Percentiles rank a stretch among this genome's conserved stretches.
Conservation (phyloP, 2,888 invertebrate genomes). For the Acrobasis suavella region DNA sequence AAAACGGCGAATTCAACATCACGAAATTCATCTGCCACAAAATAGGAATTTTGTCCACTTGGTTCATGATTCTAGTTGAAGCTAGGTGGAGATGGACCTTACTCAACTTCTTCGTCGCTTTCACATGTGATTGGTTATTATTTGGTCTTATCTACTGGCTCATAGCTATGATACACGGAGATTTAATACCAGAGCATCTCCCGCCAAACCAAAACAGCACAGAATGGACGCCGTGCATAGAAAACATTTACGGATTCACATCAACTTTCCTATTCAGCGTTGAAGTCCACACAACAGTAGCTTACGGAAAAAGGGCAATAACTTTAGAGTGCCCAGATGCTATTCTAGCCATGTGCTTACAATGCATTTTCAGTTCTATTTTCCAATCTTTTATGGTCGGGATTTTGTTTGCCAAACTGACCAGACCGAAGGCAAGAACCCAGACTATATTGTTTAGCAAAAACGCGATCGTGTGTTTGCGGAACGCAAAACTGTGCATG, state of each 20-base stretch:
- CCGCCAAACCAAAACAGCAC: slow-evolving; percentile 76
- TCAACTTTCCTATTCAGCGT: slow-evolving; percentile 97
- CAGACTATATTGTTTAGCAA: slow-evolving; percentile 97
- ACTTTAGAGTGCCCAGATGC: slow-evolving; percentile 97
- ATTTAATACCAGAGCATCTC: slow-evolving; percentile 86
- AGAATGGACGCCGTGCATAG: slow-evolving; percentile 92
- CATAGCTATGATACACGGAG: slow-evolving; percentile 94
- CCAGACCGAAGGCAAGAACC: slow-evolving; percentile 95
- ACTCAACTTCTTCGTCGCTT: slow-evolving; percentile 91
- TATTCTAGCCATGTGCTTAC: slow-evolving; percentile 96
- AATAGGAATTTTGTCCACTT: slow-evolving; percentile 86
- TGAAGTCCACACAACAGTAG: slow-evolving; percentile 98
- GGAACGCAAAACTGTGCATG: slow-evolving; percentile 92
- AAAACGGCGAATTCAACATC: slow-evolving; percentile 95
- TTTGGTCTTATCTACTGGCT: slow-evolving; percentile 96
- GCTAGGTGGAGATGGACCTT: slow-evolving; percentile 96
- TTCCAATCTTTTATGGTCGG: slow-evolving; percentile 92
- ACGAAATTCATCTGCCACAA: slow-evolving; percentile 85
- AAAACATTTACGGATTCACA: slow-evolving; percentile 93
- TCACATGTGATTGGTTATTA: slow-evolving; percentile 92
- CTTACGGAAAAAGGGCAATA: slow-evolving; percentile 91
- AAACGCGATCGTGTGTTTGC: slow-evolving; percentile 92
- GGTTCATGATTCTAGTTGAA: slow-evolving; percentile 92
- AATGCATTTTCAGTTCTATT: slow-evolving; percentile 96
- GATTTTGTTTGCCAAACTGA: slow-evolving; percentile 97